Evolutionary conservation across 2,797 vertebrate genomes (phyloP), one percentile per base, ranked within the genome.

Genomic region (Pogoniulus pusillus): DNA sequence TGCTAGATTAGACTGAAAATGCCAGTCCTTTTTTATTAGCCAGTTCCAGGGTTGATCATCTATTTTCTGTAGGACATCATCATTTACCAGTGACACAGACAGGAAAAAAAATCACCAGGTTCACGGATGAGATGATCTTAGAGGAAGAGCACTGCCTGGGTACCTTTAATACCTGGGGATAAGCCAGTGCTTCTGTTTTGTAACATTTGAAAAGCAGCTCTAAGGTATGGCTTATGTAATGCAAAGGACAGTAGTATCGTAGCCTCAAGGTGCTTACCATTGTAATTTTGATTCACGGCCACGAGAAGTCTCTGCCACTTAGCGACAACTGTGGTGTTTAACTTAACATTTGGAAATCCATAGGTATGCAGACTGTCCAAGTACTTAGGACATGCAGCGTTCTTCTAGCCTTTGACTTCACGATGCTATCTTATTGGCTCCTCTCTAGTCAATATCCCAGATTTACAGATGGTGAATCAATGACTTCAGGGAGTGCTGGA

Each of bases 391-490:
- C 51, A 62, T 19, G 23, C 75, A 54, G 57, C 37, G 71, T 79
- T 91, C 65, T 71, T 80, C 65, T 41, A 77, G 58, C 30, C 55
- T 85, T 73, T 82, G 69, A 82, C 82, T 93, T 93, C 53, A 74
- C 55, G 64, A 51, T 80, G 41, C 62, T 71, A 69, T 45, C 54
- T 87, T 93, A 80, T 80, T 87, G 73, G 85, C 65, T 77, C 26
- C 30, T 5, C n/a, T 86, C 9, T 43, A 57, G 62, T 35, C 59
- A 12, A 62, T 85, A 77, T 37, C 23, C 34, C 51, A 62, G 32
- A 93, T 82, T 90, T 91, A 68, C 51, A 74, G 73, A 54, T 86
- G 58, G 49, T 76, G 34, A 91, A 74, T 93, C 86, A 63, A 68
- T n/a, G 27, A 47, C 45, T 71, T 91, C 58, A 84, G 53, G 73